Conservation (phyloP, 2,888 invertebrate genomes). For the Monoplex corrugatus region DNA sequence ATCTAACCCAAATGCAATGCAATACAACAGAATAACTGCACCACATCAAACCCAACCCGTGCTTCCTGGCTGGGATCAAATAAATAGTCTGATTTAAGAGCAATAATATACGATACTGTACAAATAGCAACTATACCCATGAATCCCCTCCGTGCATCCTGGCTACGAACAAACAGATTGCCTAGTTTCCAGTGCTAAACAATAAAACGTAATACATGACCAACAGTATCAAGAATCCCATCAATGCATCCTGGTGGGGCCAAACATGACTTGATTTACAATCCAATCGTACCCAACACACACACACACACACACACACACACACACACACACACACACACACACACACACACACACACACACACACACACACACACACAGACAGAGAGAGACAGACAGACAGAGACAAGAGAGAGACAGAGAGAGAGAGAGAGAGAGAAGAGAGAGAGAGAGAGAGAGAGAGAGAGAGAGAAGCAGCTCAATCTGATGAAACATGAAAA, state of each 20-base stretch:
- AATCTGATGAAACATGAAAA: not conserved
- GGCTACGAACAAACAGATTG: too few relatives aligned
- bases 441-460: not conserved
- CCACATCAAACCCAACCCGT: not conserved
- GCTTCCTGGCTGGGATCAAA: not conserved
- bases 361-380: too few relatives aligned
- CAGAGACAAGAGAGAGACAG: not conserved
- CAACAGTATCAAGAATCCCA: too few relatives aligned
- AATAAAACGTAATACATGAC: too few relatives aligned
- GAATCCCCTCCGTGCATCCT: too few relatives aligned
- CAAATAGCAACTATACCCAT: too few relatives aligned
- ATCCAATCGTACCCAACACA: not conserved
- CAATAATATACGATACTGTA: too few relatives aligned
- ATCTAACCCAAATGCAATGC: not conserved
- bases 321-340: constrained; percentile 26
- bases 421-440: constrained; percentile 9
- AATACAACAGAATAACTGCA: not conserved
- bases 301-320: not conserved
- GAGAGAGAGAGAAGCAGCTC: not conserved
- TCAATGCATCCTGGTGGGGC: too few relatives aligned
- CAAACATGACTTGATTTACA: too few relatives aligned
- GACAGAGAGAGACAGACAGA: not conserved
- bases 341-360: not conserved
- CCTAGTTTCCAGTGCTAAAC: too few relatives aligned
- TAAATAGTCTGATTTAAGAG: not conserved